These are phyloP conservation scores for Recurvirostra avosetta DNA, from an alignment of 2,113 vertebrate genomes.

Conservation along the genomic window DNA sequence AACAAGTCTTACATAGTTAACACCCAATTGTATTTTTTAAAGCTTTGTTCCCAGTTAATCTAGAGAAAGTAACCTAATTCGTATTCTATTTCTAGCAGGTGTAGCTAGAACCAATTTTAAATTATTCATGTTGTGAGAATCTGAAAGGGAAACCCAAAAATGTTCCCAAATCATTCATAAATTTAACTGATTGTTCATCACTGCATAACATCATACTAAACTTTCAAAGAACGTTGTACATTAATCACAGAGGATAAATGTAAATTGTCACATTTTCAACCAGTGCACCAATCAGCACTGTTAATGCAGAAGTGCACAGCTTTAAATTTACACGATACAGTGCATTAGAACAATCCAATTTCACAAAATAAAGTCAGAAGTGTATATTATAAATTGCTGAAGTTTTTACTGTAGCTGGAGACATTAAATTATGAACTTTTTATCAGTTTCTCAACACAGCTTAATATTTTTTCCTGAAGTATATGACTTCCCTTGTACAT, in stretches of 20 bases:
- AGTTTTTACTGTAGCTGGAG: neutral
- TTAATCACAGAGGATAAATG: neutral
- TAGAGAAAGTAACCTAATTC: neutral
- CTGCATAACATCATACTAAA: neutral
- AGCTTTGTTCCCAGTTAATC: neutral
- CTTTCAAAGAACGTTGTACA: neutral
- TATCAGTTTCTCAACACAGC: neutral
- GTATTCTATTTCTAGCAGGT: neutral
- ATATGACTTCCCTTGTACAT: neutral
- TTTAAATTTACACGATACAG: neutral
- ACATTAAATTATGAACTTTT: neutral
- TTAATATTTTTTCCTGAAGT: neutral
- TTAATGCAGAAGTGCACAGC: neutral
- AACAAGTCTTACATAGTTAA: neutral
- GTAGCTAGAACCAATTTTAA: neutral
- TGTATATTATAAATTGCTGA: neutral
- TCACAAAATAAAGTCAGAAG: neutral
- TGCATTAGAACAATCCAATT: neutral
- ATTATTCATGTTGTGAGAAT: neutral
- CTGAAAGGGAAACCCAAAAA: neutral
- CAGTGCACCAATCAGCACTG: neutral
- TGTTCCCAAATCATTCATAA: neutral
- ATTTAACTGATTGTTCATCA: neutral
- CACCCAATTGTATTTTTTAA: neutral
- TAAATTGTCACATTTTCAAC: neutral